Base-by-base conservation (phyloP, 2,888 invertebrate genomes). In the Eilema depressum region DNA sequence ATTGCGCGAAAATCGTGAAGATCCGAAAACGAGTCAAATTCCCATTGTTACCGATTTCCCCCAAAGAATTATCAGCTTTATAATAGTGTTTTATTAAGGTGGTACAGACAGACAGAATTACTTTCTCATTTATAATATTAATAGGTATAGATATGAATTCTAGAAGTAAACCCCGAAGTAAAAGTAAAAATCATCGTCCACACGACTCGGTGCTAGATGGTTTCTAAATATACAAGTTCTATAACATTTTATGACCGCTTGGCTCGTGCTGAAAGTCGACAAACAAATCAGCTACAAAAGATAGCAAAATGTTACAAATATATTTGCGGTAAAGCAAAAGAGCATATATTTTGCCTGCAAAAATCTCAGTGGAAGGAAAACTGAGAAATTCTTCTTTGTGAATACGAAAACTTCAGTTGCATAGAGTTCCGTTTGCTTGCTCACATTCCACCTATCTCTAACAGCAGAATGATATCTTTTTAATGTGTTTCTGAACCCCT, bases 401-500 rank as follows among this genome's bases (percentile, higher is more conserved):
- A 78, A 80, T 82, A 74, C 68, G 71, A 77, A 79, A 75, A 77
- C 60, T 77, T 69, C 69, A 66, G 69, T 73, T 65, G 62, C 72
- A 72, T 59, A 61, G 60, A 25, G 66, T 73, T 75, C 65, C 68
- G 73, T 71, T 69, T 74, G 72, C 76, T 81, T 74, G 63, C 67
- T 69, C 66, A 74, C 75, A 79, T 80, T 77, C 66, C 33, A 66
- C 68, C 69, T 82, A 80, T 75, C 80, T 82, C 8, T 72, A 66
- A 75, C 66, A 69, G 68, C 72, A 75, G 71, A 79, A 77, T 79
- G 66, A 79, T 82, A 77, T 70, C 20, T 75, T 71, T 63, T 72
- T 82, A 80, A 82, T 79, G 80, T 80, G 73, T 80, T 76, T 82
- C 63, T 68, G 70, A 59, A 59, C n/a, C 53, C 53, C 8, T 20